Conservation (phyloP, 2,888 invertebrate species). For the Conomelus anceps region DNA sequence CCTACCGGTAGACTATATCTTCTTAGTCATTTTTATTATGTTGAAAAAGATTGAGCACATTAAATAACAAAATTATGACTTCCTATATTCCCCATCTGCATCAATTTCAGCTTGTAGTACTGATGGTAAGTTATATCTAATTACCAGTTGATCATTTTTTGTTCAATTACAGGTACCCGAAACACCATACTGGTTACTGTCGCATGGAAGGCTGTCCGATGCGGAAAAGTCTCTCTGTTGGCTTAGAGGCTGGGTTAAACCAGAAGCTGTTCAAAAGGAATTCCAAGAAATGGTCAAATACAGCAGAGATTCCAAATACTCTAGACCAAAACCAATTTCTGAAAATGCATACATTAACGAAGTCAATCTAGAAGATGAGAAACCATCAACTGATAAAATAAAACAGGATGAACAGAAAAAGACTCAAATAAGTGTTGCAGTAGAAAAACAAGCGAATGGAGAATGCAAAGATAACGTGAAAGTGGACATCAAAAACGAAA, state of each 20-base stretch:
- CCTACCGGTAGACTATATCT: too few species aligned
- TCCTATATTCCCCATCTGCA: too few species aligned
- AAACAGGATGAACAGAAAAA: neutral
- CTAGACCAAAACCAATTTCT: neutral
- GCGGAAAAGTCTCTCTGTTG: conserved; percentile 50
- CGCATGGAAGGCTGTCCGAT: conserved; percentile 50
- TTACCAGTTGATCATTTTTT: neutral
- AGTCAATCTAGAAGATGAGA: conserved; percentile 26
- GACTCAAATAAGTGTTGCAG: neutral
- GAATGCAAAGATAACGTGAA: conserved; percentile 20
- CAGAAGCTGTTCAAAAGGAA: conserved; percentile 48
- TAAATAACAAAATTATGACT: too few species aligned
- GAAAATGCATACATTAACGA: conserved; percentile 18
- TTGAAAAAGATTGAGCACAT: too few species aligned
- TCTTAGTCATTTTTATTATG: too few species aligned
- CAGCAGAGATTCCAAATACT: conserved; percentile 39
- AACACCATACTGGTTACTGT: conserved; percentile 54
- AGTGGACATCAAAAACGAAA: conserved; percentile 9
- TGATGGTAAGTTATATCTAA: too few species aligned
- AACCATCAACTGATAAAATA: neutral
- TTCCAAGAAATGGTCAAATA: conserved; percentile 47
- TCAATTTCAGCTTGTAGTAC: too few species aligned
- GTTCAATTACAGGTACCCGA: conserved; percentile 48
- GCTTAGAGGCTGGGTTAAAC: conserved; percentile 50
- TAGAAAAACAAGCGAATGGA: neutral